Evolutionary conservation across 2,888 invertebrate species (phyloP).

Genomic region (Drosophila incognita): DNA sequence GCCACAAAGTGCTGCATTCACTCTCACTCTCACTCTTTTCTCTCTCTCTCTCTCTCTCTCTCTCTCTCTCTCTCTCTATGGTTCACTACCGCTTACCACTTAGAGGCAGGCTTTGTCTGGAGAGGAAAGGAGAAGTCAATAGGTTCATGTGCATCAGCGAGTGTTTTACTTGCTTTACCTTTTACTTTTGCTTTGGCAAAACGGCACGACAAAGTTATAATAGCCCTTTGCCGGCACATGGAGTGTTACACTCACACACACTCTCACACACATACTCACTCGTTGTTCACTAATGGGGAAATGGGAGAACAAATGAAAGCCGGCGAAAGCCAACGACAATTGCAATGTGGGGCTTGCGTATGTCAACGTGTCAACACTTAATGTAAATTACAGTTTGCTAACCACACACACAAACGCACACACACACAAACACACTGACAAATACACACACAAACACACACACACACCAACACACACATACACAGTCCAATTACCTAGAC

Average conservation of each 20-base stretch:
- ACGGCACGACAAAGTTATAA: slow-evolving; percentile 73
- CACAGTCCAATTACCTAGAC: slow-evolving; percentile 64
- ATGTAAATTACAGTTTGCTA: slow-evolving; percentile 76
- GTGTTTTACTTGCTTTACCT: slow-evolving; percentile 40
- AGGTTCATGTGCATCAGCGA: slow-evolving; percentile 30
- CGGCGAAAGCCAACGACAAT: slow-evolving; percentile 64
- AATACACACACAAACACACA: neutral
- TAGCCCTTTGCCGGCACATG: slow-evolving; percentile 65
- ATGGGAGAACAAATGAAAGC: slow-evolving; percentile 58
- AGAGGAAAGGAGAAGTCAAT: neutral
- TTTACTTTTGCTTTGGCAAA: slow-evolving; percentile 31
- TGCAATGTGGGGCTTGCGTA: slow-evolving; percentile 57
- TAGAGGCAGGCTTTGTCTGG: neutral
- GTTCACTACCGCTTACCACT: neutral
- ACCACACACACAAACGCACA: slow-evolving; percentile 44
- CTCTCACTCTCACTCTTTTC: neutral
- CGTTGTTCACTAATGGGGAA: slow-evolving; percentile 21
- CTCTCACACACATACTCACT: slow-evolving; percentile 6
- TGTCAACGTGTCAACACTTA: slow-evolving; percentile 75
- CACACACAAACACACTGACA: neutral
- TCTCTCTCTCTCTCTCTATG: neutral
- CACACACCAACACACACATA: slow-evolving; percentile 5
- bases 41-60: too few relatives aligned
- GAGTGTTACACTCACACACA: slow-evolving; percentile 8
- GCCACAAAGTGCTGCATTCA: slow-evolving; percentile 17